Evolutionary conservation across 1,140 invertebrate species (phyloP).

Genomic region (Polypedilum pembai): DNA sequence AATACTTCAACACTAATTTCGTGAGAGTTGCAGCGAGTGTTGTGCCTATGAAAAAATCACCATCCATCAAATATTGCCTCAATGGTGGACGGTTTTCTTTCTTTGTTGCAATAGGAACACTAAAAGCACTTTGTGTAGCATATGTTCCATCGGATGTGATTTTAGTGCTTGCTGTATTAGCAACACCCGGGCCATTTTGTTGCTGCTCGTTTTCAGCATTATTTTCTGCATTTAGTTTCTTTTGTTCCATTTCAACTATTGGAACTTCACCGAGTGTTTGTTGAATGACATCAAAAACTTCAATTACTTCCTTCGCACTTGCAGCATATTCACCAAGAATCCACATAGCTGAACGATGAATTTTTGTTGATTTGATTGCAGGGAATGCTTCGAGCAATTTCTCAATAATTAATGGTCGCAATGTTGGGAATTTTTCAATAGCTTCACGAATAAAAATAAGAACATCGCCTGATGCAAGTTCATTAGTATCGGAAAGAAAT

Average conservation of each 20-base stretch:
- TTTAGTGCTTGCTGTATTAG: conserved; percentile 35
- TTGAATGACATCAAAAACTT: conserved; percentile 68
- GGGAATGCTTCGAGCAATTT: conserved; percentile 74
- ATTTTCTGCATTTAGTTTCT: conserved; percentile 53
- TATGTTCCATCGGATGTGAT: conserved; percentile 99
- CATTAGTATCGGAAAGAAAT: conserved; percentile 91
- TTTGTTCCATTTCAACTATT: conserved; percentile 82
- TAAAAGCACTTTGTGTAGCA: conserved; percentile 95
- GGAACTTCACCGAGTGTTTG: conserved; percentile 78
- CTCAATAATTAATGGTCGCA: conserved; percentile 73
- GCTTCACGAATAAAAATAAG: conserved; percentile 92
- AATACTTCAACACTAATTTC: conserved; percentile 73
- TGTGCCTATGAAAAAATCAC: conserved; percentile 94
- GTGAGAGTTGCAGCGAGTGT: conserved; percentile 83
- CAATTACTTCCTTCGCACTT: conserved; percentile 65
- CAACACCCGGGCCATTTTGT: conserved; percentile 31
- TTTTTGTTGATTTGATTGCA: conserved; percentile 72
- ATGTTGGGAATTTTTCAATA: conserved; percentile 81
- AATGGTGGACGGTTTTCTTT: conserved; percentile 71
- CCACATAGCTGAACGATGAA: conserved; percentile 95
- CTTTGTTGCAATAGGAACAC: conserved; percentile 54
- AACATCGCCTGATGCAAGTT: conserved; percentile 89
- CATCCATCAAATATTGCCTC: conserved; percentile 82
- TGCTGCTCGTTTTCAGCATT: conserved; percentile 46
- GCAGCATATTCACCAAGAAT: conserved; percentile 94